Conservation (phyloP, 2,888 invertebrate species). For the Spisula solida region DNA sequence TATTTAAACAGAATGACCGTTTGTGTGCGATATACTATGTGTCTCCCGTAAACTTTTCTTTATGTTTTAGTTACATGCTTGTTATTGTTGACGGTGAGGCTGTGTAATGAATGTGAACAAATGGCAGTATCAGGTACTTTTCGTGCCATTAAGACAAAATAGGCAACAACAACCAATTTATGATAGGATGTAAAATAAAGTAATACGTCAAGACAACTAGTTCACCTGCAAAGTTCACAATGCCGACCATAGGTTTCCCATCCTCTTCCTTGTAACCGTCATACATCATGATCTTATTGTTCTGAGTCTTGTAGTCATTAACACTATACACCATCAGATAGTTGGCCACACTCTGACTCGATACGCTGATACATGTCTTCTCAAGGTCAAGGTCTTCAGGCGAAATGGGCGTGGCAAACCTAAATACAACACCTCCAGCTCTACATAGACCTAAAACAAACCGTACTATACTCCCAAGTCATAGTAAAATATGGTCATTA, state of each 20-base stretch:
- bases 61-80: too few species aligned
- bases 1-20: too few species aligned
- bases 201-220: too few species aligned
- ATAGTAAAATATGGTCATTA: background rate
- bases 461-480: background rate
- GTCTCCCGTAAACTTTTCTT: too few species aligned
- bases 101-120: too few species aligned
- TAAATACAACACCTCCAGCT: conserved; percentile 72
- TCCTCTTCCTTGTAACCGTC: conserved; percentile 56
- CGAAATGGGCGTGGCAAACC: conserved; percentile 49
- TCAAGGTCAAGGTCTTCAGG: conserved; percentile 36
- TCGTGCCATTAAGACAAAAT: too few species aligned
- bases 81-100: too few species aligned
- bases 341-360: conserved; percentile 27
- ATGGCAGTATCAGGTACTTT: too few species aligned
- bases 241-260: background rate
- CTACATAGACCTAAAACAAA: conserved; percentile 73
- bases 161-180: too few species aligned
- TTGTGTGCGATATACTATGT: too few species aligned
- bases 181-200: too few species aligned
- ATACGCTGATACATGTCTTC: background rate
- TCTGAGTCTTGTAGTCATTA: conserved; percentile 46
- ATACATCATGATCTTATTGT: conserved; percentile 71
- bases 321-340: conserved; percentile 73
- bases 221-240: background rate